phyloP scores from a whole-genome alignment of 2,113 vertebrate genomes.

The Redunca redunca region DNA sequence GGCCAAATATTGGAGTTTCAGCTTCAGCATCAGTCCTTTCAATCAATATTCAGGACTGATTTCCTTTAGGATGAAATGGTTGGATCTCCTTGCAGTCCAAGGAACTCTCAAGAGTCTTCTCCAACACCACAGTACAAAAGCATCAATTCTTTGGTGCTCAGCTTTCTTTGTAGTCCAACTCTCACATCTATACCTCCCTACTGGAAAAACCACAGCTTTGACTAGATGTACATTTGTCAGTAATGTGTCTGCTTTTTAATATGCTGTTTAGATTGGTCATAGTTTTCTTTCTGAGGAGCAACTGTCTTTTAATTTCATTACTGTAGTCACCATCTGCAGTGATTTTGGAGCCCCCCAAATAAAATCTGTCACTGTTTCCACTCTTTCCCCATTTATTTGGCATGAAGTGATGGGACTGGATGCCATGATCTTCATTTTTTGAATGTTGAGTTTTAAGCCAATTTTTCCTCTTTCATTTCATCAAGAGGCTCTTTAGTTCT shows the following conservation, averaged over 20 bases:
- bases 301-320: neutral
- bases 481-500: neutral
- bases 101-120: neutral
- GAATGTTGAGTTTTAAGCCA: neutral
- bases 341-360: neutral
- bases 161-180: neutral
- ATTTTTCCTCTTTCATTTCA: neutral
- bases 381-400: neutral
- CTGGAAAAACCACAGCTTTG: neutral
- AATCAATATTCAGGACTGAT: neutral
- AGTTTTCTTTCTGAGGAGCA: neutral
- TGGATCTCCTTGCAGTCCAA: neutral
- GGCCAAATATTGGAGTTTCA: neutral
- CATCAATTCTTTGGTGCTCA: neutral
- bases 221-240: neutral
- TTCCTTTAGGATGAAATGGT: neutral
- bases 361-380: neutral
- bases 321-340: neutral
- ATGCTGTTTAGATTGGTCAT: neutral
- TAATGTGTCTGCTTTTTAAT: neutral
- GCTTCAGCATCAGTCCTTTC: neutral
- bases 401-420: neutral
- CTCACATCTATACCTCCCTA: neutral
- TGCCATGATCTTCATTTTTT: neutral
- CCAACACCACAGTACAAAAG: neutral